phyloP scores from a whole-genome alignment of 2,113 vertebrate genomes.

The Archocentrus centrarchus region DNA sequence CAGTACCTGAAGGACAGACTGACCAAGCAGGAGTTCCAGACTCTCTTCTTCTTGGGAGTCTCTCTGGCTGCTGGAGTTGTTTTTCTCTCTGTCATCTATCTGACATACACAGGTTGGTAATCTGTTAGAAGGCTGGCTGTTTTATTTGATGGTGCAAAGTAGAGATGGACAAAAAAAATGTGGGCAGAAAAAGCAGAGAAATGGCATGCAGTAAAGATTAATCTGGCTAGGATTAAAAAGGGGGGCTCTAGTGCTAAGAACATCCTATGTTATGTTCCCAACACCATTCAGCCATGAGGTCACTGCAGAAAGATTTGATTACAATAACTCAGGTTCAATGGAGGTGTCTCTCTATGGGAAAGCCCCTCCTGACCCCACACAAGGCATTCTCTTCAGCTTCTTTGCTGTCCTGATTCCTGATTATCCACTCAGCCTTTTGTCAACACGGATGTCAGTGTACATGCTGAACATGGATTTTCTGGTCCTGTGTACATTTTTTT shows the following conservation, averaged over 20 bases:
- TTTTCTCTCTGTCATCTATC: constrained; percentile 92
- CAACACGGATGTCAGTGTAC: background rate
- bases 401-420: no score
- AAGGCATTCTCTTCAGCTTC: no score
- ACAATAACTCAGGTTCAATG: background rate
- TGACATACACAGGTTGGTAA: constrained; percentile 90
- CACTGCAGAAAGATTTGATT: background rate
- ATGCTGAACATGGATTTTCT: background rate
- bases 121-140: background rate
- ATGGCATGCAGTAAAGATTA: background rate
- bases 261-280: background rate
- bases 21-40: constrained; percentile 94
- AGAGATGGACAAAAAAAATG: background rate
- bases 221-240: background rate
- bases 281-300: background rate
- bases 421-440: no score
- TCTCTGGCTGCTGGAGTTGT: constrained; percentile 89
- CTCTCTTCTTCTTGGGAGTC: constrained; percentile 92
- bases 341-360: background rate
- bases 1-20: constrained; percentile 92
- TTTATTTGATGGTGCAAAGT: background rate
- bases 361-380: background rate
- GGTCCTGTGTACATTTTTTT: no score
- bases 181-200: background rate
- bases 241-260: background rate